Evolutionary conservation across 2,797 vertebrate genomes (phyloP), one percentile per base, ranked within the genome.

Genomic region (Setipinna tenuifilis): DNA sequence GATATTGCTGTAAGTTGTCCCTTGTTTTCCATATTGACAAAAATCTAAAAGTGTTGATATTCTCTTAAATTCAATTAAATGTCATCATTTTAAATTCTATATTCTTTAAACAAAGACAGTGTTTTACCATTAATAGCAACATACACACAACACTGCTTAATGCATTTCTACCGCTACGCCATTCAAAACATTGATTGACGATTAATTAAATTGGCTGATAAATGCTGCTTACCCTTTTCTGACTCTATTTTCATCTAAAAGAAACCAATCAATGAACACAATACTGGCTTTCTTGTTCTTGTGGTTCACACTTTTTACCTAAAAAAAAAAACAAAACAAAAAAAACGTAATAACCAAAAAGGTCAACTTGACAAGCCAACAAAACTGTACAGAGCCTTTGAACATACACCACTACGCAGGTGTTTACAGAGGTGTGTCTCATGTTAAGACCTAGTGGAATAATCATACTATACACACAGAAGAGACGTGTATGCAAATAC

Each of bases 221-320:
- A 19, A 16, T 75, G 6, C 12, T 87, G 75, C 91, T 57, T 92
- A 96, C 96, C 95, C 95, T 87, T 91, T 94, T 46, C 61, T 88
- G 44, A 83, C 83, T 31, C 85, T 89, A 28, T 93, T 94, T 82
- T 91, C 90, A 82, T 93, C 88, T 83, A 91, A 90, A 10, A 92
- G 90, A 17, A 84, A 87, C 48, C 92, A 87, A 19, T 98, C 97
- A 83, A 98, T 94, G 21, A 98, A 96, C 80, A 97, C 41, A 82
- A 99, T 93, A n/a, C 93, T 97, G 12, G 97, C 97, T 90, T 95
- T 98, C 75, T 88, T 95, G 5, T 89, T 91, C 85, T 96, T 98
- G 83, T 84, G 89, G 85, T 95, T 95, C 83, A 99, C 95, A 1
- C 90, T 94, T 91, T 97, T 99, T 0, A 99, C 95, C 96, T 99